These are phyloP conservation scores for Cherax quadricarinatus DNA, from an alignment of 1,140 invertebrate genomes.

Conservation along the genomic window DNA sequence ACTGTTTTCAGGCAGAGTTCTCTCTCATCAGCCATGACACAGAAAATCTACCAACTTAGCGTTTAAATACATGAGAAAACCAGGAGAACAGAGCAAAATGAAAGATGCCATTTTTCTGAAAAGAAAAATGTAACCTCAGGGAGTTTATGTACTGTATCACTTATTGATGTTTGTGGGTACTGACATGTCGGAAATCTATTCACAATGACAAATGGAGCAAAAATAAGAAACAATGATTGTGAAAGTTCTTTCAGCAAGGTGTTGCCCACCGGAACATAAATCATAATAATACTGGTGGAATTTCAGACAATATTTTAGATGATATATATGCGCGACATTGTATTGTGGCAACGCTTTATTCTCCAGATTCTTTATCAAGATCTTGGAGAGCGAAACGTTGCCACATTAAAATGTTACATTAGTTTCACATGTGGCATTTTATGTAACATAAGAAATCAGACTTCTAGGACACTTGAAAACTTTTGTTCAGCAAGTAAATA, in stretches of 20 bases:
- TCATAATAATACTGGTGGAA: no score
- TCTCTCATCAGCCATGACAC: not conserved
- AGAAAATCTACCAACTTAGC: not conserved
- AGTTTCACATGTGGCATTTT: no score
- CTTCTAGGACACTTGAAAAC: conserved; percentile 63
- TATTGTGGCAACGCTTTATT: no score
- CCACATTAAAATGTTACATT: no score
- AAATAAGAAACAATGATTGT: not conserved
- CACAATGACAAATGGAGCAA: not conserved
- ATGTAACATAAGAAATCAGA: conserved; percentile 30
- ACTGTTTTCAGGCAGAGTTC: not conserved
- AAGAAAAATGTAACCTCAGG: not conserved
- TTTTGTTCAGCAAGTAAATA: conserved; percentile 30
- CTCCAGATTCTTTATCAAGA: no score
- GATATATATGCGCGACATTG: no score
- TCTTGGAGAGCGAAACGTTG: no score
- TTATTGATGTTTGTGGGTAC: conserved; percentile 49
- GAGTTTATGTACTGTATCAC: conserved; percentile 4
- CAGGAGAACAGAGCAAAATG: not conserved
- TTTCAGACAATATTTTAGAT: no score
- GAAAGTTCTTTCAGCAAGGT: conserved; percentile 18
- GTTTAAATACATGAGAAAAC: not conserved
- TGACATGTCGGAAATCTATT: conserved; percentile 37
- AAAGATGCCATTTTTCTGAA: not conserved
- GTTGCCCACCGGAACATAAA: not conserved